Evolutionary conservation across 2,113 vertebrate genomes (phyloP).

Genomic region (Maccullochella peelii): DNA sequence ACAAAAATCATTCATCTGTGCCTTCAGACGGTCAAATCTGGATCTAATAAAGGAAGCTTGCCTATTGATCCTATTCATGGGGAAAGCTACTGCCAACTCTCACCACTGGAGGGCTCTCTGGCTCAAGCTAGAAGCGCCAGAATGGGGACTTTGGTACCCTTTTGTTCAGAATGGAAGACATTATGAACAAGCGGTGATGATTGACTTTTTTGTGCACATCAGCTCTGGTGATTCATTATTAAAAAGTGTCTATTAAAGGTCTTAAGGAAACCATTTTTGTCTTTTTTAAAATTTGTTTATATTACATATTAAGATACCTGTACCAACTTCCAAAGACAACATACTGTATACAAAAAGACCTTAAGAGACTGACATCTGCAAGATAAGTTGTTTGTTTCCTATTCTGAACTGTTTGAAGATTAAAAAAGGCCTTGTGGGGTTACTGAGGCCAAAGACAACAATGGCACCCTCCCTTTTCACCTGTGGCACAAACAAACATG

Average conservation of each 20-base stretch:
- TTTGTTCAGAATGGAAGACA: slow-evolving; percentile 29
- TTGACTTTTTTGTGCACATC: background rate
- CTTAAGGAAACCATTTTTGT: background rate
- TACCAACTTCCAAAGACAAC: background rate
- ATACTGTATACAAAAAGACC: background rate
- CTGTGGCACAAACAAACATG: slow-evolving; percentile 64
- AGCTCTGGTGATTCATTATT: background rate
- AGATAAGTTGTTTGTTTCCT: slow-evolving; percentile 25
- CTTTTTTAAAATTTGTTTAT: background rate
- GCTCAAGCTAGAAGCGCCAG: slow-evolving; percentile 68
- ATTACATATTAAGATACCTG: background rate
- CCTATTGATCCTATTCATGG: slow-evolving; percentile 81
- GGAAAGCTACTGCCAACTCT: slow-evolving; percentile 8
- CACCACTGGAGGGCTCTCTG: slow-evolving; percentile 84
- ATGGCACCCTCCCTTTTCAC: slow-evolving; percentile 2
- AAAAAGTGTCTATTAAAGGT: background rate
- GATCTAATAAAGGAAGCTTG: slow-evolving; percentile 85
- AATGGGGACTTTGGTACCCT: background rate
- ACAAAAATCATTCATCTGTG: slow-evolving; percentile 90
- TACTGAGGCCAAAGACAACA: slow-evolving; percentile 44
- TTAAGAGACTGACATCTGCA: background rate
- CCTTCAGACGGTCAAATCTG: slow-evolving; percentile 87
- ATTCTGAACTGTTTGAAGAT: slow-evolving; percentile 2
- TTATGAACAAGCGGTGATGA: too few species aligned
- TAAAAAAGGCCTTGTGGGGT: slow-evolving; percentile 14